phyloP scores from a whole-genome alignment of 2,888 invertebrate genomes.

The Synanthedon andrenaeformis region DNA sequence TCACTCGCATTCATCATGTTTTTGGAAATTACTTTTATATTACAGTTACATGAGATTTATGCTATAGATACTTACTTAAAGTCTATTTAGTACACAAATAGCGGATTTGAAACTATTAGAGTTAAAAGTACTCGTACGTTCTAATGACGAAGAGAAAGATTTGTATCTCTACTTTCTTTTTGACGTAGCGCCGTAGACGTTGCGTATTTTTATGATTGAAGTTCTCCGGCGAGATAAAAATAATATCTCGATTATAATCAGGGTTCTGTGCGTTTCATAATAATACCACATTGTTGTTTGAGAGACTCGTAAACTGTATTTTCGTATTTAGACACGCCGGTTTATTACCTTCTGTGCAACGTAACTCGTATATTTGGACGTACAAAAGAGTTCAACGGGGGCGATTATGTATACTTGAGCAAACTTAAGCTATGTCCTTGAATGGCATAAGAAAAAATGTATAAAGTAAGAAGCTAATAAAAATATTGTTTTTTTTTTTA shows the following conservation, averaged over 20 bases:
- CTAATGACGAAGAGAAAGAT: constrained; percentile 30
- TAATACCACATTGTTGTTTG: constrained; percentile 36
- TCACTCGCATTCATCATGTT: too few species aligned
- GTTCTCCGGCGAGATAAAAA: constrained; percentile 13
- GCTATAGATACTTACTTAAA: too few species aligned
- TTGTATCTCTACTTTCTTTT: constrained; percentile 24
- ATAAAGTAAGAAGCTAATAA: too few species aligned
- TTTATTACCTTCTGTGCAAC: too few species aligned
- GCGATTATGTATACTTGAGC: neutral
- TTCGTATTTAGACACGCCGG: neutral
- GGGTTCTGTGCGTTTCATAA: constrained; percentile 22
- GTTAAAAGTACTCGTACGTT: constrained; percentile 15
- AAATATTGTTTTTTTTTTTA: too few species aligned
- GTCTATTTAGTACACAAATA: neutral
- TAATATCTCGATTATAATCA: constrained; percentile 24
- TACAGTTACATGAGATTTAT: too few species aligned
- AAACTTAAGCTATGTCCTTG: constrained; percentile 1
- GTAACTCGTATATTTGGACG: constrained; percentile 1
- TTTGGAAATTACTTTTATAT: too few species aligned
- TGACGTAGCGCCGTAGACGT: constrained; percentile 7
- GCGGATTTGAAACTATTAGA: constrained; percentile 12
- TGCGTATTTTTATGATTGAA: constrained; percentile 18
- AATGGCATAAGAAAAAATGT: too few species aligned
- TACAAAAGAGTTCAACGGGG: constrained; percentile 47
- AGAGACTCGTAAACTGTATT: constrained; percentile 37